Evolutionary conservation across 1,140 invertebrate genomes (phyloP).

Genomic region (Drosophila nasuta): DNA sequence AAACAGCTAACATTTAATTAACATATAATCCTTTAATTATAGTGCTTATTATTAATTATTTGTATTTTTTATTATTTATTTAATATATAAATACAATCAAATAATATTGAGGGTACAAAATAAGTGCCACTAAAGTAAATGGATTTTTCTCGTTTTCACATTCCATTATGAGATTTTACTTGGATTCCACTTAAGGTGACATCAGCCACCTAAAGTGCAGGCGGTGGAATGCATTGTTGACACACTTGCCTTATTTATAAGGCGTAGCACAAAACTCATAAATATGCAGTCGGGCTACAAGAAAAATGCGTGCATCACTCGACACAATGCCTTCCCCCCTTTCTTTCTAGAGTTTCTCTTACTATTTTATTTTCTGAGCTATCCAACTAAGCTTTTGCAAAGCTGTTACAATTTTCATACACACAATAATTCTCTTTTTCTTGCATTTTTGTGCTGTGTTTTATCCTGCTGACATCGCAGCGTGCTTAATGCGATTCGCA

Average conservation of each 20-base stretch:
- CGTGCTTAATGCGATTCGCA: slow-evolving; percentile 26
- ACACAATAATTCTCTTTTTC: slow-evolving; percentile 30
- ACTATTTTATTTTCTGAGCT: too few relatives aligned
- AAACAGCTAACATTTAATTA: too few relatives aligned
- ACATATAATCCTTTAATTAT: too few relatives aligned
- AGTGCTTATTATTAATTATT: too few relatives aligned
- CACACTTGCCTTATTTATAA: slow-evolving; percentile 76
- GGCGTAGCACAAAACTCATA: slow-evolving; percentile 62
- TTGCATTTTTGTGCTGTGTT: slow-evolving; percentile 2
- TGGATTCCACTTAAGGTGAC: slow-evolving; percentile 48
- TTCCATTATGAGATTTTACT: slow-evolving; percentile 39
- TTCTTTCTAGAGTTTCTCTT: neutral
- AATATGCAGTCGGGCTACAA: slow-evolving; percentile 64
- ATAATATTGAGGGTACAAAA: slow-evolving; percentile 13
- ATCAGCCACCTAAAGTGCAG: slow-evolving; percentile 27
- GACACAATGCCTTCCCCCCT: slow-evolving; percentile 21
- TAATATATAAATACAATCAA: neutral
- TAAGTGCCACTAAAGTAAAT: neutral
- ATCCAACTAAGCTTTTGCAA: slow-evolving; percentile 23
- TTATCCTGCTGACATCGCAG: slow-evolving; percentile 47
- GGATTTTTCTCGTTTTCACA: slow-evolving; percentile 21
- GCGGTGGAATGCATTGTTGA: slow-evolving; percentile 73
- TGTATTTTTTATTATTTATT: too few relatives aligned
- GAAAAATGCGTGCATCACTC: slow-evolving; percentile 64
- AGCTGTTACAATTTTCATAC: slow-evolving; percentile 13